These are phyloP conservation scores for Semnornis frantzii DNA, from an alignment of 2,113 vertebrate species.

Conservation along the genomic window DNA sequence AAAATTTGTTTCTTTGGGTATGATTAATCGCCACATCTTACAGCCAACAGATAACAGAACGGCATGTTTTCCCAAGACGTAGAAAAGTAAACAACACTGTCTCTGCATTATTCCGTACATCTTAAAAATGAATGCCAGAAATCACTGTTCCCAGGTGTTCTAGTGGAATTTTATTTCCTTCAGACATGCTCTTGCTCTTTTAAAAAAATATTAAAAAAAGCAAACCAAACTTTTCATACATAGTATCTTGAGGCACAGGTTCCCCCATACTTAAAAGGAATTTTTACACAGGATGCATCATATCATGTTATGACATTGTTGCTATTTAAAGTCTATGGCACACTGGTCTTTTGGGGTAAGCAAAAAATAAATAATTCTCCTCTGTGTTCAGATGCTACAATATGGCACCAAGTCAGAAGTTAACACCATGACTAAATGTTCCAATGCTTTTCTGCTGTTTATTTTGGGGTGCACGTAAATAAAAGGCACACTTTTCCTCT, in stretches of 20 bases:
- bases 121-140: conserved; percentile 10
- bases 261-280: neutral
- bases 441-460: conserved; percentile 22
- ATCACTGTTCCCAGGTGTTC: neutral
- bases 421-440: neutral
- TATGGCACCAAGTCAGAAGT: conserved; percentile 24
- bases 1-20: neutral
- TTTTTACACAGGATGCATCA: neutral
- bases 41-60: neutral
- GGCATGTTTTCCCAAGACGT: neutral
- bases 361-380: neutral
- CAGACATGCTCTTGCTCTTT: neutral
- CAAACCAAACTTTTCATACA: neutral
- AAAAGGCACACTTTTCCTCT: conserved; percentile 53
- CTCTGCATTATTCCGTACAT: neutral
- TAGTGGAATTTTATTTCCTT: neutral
- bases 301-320: neutral
- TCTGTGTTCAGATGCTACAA: neutral
- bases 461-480: conserved; percentile 42
- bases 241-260: conserved; percentile 10
- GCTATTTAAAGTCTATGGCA: neutral
- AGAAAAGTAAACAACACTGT: neutral
- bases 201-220: neutral
- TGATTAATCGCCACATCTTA: neutral
- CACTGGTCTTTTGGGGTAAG: neutral